phyloP scores from a whole-genome alignment of 2,888 invertebrate species.

The Phorcus lineatus region DNA sequence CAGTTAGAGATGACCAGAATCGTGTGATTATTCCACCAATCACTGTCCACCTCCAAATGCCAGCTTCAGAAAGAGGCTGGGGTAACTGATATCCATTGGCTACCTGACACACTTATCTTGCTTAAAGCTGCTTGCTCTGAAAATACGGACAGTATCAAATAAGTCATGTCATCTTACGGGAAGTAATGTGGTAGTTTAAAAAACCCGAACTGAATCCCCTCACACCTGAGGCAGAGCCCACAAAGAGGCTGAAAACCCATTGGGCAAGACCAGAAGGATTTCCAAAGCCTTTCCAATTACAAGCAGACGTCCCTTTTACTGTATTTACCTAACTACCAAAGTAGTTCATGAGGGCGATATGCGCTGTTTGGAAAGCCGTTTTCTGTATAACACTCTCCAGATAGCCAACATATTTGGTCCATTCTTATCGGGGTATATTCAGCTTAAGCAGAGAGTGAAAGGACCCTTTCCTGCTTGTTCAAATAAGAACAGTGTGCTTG shows the following conservation, averaged over 20 bases:
- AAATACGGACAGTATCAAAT: background rate
- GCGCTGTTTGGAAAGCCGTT: no score
- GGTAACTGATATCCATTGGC: background rate
- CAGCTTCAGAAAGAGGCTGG: no score
- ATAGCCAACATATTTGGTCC: constrained; percentile 6
- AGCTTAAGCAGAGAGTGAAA: background rate
- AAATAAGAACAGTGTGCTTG: background rate
- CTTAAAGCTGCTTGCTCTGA: background rate
- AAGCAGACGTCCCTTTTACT: background rate
- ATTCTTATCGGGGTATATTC: background rate
- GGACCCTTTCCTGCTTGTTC: background rate
- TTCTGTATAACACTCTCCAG: background rate
- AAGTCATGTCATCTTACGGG: background rate
- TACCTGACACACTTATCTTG: background rate
- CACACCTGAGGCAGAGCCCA: no score
- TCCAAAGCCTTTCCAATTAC: background rate
- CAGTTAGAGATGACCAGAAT: no score
- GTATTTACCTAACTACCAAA: background rate
- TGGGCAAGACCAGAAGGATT: no score
- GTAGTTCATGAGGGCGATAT: background rate
- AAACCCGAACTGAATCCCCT: no score
- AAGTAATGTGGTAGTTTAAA: no score
- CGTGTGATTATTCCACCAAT: no score
- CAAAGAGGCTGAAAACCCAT: no score
- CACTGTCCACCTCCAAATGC: no score